Evolutionary conservation across 2,113 vertebrate species (phyloP).

Genomic region (Toxotes jaculatrix): DNA sequence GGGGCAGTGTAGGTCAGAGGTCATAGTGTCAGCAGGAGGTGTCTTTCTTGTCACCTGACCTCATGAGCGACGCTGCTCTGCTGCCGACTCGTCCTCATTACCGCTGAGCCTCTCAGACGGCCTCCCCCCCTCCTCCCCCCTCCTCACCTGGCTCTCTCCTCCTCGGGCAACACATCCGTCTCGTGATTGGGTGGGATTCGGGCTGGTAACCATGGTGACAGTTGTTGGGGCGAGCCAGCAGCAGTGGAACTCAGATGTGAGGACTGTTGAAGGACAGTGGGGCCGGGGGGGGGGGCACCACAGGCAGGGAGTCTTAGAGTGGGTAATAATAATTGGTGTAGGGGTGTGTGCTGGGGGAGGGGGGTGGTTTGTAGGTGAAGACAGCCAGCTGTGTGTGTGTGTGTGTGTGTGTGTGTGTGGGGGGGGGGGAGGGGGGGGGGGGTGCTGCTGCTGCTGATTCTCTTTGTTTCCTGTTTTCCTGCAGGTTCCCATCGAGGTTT

Average conservation of each 20-base stretch:
- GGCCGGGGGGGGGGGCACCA: neutral
- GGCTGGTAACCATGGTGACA: slow-evolving; percentile 52
- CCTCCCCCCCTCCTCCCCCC: neutral
- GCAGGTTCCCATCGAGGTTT: no score
- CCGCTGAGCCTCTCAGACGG: slow-evolving; percentile 9
- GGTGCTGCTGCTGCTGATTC: neutral
- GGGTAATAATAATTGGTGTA: neutral
- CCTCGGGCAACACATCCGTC: slow-evolving; percentile 18
- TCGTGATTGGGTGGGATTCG: slow-evolving; percentile 45
- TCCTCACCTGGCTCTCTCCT: neutral
- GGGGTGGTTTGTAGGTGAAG: slow-evolving; percentile 10
- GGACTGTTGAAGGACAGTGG: slow-evolving; percentile 53
- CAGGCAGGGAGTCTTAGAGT: neutral
- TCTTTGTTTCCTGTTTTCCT: neutral
- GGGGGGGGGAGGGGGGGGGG: no score
- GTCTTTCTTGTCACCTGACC: neutral
- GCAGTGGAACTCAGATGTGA: slow-evolving; percentile 22
- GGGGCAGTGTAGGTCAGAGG: neutral
- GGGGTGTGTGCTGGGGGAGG: neutral
- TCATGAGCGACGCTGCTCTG: neutral
- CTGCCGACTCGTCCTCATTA: slow-evolving; percentile 12
- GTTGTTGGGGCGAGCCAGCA: slow-evolving; percentile 26
- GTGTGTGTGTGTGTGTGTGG: neutral
- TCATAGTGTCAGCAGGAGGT: slow-evolving; percentile 7
- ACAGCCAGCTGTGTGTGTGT: slow-evolving; percentile 52